phyloP scores from a whole-genome alignment of 2,888 invertebrate species.

The Tipula lateralis region DNA sequence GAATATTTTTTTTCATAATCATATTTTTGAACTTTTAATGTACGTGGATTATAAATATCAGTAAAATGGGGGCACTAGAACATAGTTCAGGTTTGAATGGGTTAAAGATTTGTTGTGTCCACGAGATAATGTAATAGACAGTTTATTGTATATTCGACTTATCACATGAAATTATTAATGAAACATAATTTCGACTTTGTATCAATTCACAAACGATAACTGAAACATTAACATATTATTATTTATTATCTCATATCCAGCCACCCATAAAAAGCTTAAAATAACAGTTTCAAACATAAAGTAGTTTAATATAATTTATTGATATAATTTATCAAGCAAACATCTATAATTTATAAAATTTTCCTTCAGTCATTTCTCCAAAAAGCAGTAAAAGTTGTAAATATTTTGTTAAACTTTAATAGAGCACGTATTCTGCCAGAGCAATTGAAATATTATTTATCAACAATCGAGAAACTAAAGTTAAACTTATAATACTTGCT shows the following conservation, averaged over 20 bases:
- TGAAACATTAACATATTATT: not conserved
- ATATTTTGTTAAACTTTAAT: not conserved
- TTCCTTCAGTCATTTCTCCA: not conserved
- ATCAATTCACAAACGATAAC: not conserved
- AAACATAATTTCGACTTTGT: not conserved
- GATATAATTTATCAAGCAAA: not conserved
- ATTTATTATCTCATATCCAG: not conserved
- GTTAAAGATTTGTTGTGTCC: too few species aligned
- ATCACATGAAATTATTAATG: not conserved
- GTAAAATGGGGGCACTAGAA: too few species aligned
- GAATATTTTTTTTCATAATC: too few species aligned
- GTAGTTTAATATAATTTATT: constrained; percentile 14
- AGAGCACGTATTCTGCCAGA: not conserved
- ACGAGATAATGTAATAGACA: too few species aligned
- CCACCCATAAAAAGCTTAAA: not conserved
- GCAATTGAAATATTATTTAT: not conserved
- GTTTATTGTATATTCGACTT: too few species aligned
- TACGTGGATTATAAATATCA: too few species aligned
- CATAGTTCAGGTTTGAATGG: too few species aligned
- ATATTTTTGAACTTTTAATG: too few species aligned
- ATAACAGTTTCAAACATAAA: not conserved
- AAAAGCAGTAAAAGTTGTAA: not conserved
- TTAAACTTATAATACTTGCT: not conserved
- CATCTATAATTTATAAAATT: not conserved
- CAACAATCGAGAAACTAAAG: not conserved